phyloP scores from a whole-genome alignment of 2,888 invertebrate species.

The Cephalotes varians region DNA sequence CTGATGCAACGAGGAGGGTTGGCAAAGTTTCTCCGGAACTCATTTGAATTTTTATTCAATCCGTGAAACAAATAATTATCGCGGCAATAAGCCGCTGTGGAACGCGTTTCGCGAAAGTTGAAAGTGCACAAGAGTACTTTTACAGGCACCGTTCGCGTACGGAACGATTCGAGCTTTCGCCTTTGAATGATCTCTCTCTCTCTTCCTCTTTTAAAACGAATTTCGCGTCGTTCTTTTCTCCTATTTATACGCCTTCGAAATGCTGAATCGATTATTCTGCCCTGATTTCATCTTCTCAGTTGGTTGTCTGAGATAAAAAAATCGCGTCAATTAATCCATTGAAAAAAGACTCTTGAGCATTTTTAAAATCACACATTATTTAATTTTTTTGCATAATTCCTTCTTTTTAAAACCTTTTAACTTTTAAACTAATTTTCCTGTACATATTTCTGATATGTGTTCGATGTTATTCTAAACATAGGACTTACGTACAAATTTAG shows the following conservation, averaged over 20 bases:
- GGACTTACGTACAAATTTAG: neutral
- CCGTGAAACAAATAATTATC: constrained; percentile 84
- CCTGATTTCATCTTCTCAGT: neutral
- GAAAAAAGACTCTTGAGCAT: neutral
- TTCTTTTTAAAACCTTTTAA: no score
- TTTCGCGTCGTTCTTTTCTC: constrained; percentile 10
- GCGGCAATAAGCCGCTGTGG: constrained; percentile 75
- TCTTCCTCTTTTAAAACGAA: neutral
- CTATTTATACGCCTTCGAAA: constrained; percentile 22
- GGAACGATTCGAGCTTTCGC: constrained; percentile 22
- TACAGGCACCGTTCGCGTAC: constrained; percentile 25
- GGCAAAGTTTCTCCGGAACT: constrained; percentile 79
- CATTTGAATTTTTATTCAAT: constrained; percentile 83
- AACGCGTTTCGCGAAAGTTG: constrained; percentile 49
- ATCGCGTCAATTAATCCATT: constrained; percentile 3
- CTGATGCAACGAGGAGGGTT: constrained; percentile 42
- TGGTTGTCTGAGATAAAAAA: neutral
- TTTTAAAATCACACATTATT: constrained; percentile 10
- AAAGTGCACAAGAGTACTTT: constrained; percentile 54
- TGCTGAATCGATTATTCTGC: constrained; percentile 9
- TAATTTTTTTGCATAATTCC: neutral
- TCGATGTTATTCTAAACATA: neutral
- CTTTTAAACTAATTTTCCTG: neutral
- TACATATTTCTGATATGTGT: neutral
- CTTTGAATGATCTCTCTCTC: constrained; percentile 17